These are phyloP conservation scores for Yasuhikotakia modesta DNA, from an alignment of 2,797 vertebrate species.

Conservation along the genomic window DNA sequence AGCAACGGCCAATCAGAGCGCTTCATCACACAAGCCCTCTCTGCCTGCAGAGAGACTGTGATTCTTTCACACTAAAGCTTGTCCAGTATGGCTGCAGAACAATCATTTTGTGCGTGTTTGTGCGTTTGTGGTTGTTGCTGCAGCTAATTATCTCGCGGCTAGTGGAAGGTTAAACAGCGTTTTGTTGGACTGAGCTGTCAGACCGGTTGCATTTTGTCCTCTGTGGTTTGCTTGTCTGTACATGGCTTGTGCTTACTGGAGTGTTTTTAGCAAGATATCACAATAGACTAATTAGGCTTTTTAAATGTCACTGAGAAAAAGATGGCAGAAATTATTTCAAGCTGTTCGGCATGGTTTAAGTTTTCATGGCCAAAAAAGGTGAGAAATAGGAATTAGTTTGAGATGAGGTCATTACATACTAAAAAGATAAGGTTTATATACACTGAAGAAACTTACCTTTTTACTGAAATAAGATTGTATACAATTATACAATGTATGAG, in stretches of 20 bases:
- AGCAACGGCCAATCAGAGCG: conserved; percentile 73
- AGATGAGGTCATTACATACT: background rate
- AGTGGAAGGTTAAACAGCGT: conserved; percentile 15
- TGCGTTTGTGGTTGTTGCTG: conserved; percentile 9
- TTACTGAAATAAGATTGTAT: no score
- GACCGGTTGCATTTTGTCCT: conserved; percentile 19
- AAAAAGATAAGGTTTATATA: background rate
- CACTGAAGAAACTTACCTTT: background rate
- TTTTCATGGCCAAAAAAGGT: background rate
- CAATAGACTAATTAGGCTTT: conserved; percentile 28
- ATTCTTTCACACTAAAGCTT: conserved; percentile 62
- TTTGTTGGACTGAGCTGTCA: conserved; percentile 19
- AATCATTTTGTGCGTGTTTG: conserved; percentile 34
- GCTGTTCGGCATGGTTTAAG: background rate
- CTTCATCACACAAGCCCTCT: conserved; percentile 58
- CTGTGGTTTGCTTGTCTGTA: conserved; percentile 21
- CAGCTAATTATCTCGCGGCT: conserved; percentile 47
- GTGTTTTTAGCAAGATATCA: background rate
- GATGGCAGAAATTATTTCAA: background rate
- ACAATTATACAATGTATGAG: background rate
- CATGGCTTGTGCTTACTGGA: background rate
- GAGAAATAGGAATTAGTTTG: background rate
- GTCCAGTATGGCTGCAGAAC: conserved; percentile 56
- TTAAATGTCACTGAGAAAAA: background rate
- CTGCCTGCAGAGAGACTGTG: conserved; percentile 65